phyloP scores from a whole-genome alignment of 2,888 invertebrate genomes.

The Mimachlamys varia region DNA sequence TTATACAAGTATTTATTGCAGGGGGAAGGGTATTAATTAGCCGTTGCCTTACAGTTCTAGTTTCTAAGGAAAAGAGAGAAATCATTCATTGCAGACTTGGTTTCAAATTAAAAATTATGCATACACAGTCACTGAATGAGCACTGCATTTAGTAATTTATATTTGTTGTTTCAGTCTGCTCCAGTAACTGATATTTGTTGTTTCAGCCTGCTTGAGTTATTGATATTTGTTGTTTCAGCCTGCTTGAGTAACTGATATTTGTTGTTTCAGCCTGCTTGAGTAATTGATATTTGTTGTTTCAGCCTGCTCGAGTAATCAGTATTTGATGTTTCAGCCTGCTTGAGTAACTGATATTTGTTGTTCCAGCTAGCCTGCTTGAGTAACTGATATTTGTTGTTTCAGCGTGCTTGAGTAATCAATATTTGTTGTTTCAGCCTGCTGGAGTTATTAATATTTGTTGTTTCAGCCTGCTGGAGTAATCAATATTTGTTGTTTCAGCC shows the following conservation, averaged over 20 bases:
- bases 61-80: too few species aligned
- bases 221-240: conserved; percentile 56
- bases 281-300: conserved; percentile 43
- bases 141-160: neutral
- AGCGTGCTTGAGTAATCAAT: conserved; percentile 52
- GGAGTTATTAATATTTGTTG: neutral
- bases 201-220: conserved; percentile 54
- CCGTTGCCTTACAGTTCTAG: too few species aligned
- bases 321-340: conserved; percentile 56
- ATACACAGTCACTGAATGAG: neutral
- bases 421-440: conserved; percentile 56
- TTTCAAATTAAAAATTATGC: too few species aligned
- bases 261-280: conserved; percentile 55
- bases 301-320: conserved; percentile 50
- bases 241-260: neutral
- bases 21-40: too few species aligned
- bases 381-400: conserved; percentile 43
- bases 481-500: conserved; percentile 55
- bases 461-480: conserved; percentile 54
- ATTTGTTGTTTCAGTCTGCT: too few species aligned
- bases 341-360: neutral
- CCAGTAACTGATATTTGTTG: neutral
- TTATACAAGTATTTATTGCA: too few species aligned
- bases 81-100: too few species aligned
- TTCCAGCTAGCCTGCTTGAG: conserved; percentile 59